Evolutionary conservation across 2,797 vertebrate genomes (phyloP).

Genomic region (Pelochelys cantorii): DNA sequence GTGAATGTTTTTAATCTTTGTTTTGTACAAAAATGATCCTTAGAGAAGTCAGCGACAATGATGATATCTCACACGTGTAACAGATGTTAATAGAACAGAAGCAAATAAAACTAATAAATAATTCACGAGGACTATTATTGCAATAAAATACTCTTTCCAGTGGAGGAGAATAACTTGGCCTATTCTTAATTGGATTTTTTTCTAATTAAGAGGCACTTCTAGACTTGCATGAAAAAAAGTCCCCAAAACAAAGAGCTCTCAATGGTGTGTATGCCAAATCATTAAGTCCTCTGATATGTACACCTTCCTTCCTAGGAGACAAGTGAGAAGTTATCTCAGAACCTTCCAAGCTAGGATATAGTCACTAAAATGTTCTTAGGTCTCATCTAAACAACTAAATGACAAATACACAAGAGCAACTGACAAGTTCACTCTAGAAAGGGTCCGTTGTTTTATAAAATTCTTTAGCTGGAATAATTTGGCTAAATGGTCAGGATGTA

Average conservation of each 20-base stretch:
- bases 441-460: rapidly evolving
- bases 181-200: conserved; percentile 33
- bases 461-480: background rate
- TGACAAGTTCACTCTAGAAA: background rate
- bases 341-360: conserved; percentile 17
- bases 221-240: conserved; percentile 29
- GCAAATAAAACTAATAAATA: conserved; percentile 40
- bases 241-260: background rate
- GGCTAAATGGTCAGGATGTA: background rate
- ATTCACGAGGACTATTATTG: background rate
- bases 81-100: conserved; percentile 23
- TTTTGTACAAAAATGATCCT: background rate
- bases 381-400: background rate
- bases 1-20: background rate
- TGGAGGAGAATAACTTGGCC: conserved; percentile 45
- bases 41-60: conserved; percentile 5
- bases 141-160: conserved; percentile 36
- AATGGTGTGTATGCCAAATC: background rate
- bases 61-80: conserved; percentile 6
- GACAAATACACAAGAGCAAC: background rate
- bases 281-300: conserved; percentile 55
- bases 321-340: conserved; percentile 4
- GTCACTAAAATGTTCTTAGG: background rate
- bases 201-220: conserved; percentile 38
- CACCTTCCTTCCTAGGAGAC: conserved; percentile 1